Evolutionary conservation across 1,140 invertebrate genomes (phyloP).

Genomic region (Drosophila lacteicornis): DNA sequence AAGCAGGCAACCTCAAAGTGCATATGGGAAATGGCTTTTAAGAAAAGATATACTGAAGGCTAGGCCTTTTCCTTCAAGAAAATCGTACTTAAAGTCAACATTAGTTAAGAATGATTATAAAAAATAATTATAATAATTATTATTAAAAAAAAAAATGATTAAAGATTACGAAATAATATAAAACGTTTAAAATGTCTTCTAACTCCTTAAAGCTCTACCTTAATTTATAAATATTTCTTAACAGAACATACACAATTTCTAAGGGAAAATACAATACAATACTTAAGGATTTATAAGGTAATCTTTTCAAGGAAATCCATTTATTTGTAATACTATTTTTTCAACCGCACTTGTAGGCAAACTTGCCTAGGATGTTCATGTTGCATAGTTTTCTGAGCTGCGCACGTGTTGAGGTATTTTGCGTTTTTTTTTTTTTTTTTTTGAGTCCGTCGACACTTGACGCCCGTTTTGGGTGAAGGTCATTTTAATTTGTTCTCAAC

Average conservation of each 20-base stretch:
- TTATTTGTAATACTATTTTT: not conserved
- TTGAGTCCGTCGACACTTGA: conserved; percentile 54
- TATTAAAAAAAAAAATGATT: no score
- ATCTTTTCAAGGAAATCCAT: no score
- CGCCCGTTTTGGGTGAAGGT: conserved; percentile 69
- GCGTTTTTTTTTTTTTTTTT: conserved; percentile 27
- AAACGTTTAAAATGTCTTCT: no score
- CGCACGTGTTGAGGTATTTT: conserved; percentile 68
- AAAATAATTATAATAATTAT: no score
- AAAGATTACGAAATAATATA: no score
- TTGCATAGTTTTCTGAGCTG: conserved; percentile 51
- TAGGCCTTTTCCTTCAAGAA: not conserved
- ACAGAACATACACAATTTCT: no score
- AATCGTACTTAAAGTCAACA: not conserved
- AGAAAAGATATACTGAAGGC: not conserved
- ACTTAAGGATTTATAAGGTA: no score
- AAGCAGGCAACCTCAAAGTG: not conserved
- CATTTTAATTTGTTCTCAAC: conserved; percentile 60
- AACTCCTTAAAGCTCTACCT: no score
- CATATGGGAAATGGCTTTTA: not conserved
- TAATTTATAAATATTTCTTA: no score
- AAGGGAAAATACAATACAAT: no score
- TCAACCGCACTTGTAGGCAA: not conserved
- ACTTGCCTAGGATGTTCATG: conserved; percentile 34
- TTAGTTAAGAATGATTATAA: no score